Conservation (phyloP, 2,113 vertebrate species). For the Abramis brama region DNA sequence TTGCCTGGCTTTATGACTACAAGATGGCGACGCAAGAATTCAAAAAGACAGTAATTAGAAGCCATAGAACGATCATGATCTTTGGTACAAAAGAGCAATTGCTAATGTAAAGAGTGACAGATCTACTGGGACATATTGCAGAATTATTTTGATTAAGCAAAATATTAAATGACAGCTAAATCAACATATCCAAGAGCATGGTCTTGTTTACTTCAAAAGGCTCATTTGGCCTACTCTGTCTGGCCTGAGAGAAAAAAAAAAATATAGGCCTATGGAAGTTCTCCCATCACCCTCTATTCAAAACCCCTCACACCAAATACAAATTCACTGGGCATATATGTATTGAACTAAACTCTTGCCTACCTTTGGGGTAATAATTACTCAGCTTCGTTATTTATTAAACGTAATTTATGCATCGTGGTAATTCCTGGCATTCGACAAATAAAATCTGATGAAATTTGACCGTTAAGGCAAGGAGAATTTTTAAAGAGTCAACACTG, state of each 20-base stretch:
- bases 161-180: neutral
- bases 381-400: neutral
- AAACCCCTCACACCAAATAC: neutral
- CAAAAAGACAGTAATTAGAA: neutral
- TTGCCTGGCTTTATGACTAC: neutral
- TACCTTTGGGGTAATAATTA: neutral
- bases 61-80: neutral
- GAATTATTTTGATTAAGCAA: neutral
- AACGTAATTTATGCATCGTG: neutral
- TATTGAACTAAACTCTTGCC: neutral
- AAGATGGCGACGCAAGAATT: neutral
- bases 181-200: neutral
- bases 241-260: neutral
- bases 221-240: neutral
- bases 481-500: slow-evolving; percentile 61
- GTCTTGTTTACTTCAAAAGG: neutral
- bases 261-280: neutral
- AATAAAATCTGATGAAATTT: neutral
- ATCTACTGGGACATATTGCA: neutral
- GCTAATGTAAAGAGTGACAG: neutral
- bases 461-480: too few relatives aligned
- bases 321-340: neutral
- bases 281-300: neutral
- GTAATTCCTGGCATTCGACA: neutral
- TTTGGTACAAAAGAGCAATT: neutral